Evolutionary conservation across 2,888 invertebrate genomes (phyloP), one percentile per base, ranked within the genome.

Genomic region (Vesta saturnalis): DNA sequence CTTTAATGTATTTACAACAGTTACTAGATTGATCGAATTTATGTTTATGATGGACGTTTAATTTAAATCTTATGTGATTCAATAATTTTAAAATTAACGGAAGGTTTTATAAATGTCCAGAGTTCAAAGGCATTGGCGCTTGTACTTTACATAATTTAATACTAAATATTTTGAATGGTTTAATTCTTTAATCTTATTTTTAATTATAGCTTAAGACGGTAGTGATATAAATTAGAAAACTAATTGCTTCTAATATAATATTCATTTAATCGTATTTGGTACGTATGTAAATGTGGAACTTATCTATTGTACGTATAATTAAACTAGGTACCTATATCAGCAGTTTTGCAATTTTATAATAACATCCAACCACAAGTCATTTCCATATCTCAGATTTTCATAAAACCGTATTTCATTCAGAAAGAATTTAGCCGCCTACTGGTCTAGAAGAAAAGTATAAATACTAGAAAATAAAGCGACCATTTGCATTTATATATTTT

Each of bases 61-160:
- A 52, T 52, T 52, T 52, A 52, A 52, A 52, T 19, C 52, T 52
- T 52, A 52, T 16, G 52, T 21, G 52, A 52, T 52, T n/a, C 5
- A 52, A 52, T 52, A 21, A 19, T 52, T 19, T 52, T 21, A 4
- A 52, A 52, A 52, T 12, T 19, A 19, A 52, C 52, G 52, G 19
- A 21, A 19, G 21, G n/a, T 43, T 18, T 52, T 52, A 52, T 19
- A 19, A 52, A 21, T 52, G 19, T 10, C 52, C 52, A 4, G 52
- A 52, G 19, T 52, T 52, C 19, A 52, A 52, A 52, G 21, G 52
- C 52, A 19, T 52, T n/a, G 19, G n/a, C n/a, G 52, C 19, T 52
- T 18, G 18, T 52, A 52, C 8, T 52, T 52, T 52, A 52, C 52
- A 52, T 52, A 52, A 52, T 39, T 52, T 18, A 52, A 19, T 52